Evolutionary conservation across 2,888 invertebrate genomes (phyloP).

Genomic region (Drosophila neotestacea): DNA sequence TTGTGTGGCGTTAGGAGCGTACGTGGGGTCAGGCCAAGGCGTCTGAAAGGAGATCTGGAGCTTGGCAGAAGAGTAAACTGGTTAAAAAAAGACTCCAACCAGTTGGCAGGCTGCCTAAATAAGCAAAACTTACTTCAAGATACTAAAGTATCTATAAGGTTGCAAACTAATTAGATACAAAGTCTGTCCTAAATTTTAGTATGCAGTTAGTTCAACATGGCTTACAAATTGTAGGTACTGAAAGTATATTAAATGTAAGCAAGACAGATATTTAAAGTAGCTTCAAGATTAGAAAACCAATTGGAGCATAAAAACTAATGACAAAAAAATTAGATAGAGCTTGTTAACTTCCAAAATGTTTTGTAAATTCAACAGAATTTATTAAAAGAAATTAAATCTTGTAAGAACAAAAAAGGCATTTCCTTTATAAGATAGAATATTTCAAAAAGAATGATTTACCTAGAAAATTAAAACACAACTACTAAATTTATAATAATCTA

Average conservation of each 20-base stretch:
- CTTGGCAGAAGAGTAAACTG: conserved; percentile 42
- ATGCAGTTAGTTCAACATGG: background rate
- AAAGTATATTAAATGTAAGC: background rate
- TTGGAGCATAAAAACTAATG: too few relatives aligned
- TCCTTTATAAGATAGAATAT: too few relatives aligned
- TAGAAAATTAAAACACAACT: too few relatives aligned
- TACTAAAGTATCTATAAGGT: conserved; percentile 11
- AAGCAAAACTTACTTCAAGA: background rate
- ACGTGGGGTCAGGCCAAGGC: conserved; percentile 73
- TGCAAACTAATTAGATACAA: conserved; percentile 17
- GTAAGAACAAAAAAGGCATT: too few relatives aligned
- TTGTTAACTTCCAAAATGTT: too few relatives aligned
- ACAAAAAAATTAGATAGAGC: too few relatives aligned
- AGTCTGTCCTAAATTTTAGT: background rate
- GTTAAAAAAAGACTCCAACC: conserved; percentile 27
- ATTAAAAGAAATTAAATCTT: too few relatives aligned
- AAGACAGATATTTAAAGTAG: background rate
- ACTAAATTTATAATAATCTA: too few relatives aligned
- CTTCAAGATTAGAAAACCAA: background rate
- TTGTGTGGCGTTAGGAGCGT: conserved; percentile 61
- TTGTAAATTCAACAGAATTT: too few relatives aligned
- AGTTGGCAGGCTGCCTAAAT: conserved; percentile 21
- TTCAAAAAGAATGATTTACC: too few relatives aligned
- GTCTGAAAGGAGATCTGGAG: conserved; percentile 54
- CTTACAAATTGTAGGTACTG: background rate